Evolutionary conservation across 2,888 invertebrate genomes (phyloP), one percentile per base, ranked within the genome.

Genomic region (Tubulanus polymorphus): DNA sequence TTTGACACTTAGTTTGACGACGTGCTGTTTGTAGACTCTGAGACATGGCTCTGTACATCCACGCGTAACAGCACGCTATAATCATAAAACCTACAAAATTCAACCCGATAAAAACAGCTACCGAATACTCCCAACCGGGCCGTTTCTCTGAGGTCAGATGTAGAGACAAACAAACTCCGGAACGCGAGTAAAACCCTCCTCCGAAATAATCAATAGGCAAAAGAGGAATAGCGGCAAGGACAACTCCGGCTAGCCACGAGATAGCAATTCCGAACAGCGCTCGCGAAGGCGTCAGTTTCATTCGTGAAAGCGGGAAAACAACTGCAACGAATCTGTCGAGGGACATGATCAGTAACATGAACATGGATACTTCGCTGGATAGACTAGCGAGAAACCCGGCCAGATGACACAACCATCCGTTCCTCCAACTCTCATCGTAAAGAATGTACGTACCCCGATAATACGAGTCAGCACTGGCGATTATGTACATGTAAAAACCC

Each of bases 291-390:
- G 63, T 68, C 30, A 76, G 67, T 12, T 56, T 56, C 10, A 60
- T 27, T 23, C 55, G 55, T 2, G 62, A 81, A 50, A 85, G 74
- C 12, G 85, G 84, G 60, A 83, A 80, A n/a, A 84, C 83, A 26
- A 86, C 84, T 1, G 84, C 84, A 60, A 84, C 80, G 63, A 85
- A 82, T 15, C 86, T 81, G 70, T 86, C 86, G 78, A 84, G 81
- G 1, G 86, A 86, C 54, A 86, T 85, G 57, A 85, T 64, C 0
- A 83, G 81, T 15, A 86, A 76, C 48, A 85, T 81, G 58, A 85
- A 70, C 1, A 85, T 85, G 0, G 86, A 86, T 2, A 84, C 83
- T 71, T 85, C 85, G 57, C 83, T 84, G 55, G 85, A 85, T 23
- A 65, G 5, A 0, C 64, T 63, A 1, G 66, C 54, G 18, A 68